A percentile compares a stretch with the other conserved stretches of the same genome.
These are phyloP conservation scores for Montipora efflorescens DNA, from an alignment of 64 coral and sea anemone species.

Conservation along the genomic window DNA sequence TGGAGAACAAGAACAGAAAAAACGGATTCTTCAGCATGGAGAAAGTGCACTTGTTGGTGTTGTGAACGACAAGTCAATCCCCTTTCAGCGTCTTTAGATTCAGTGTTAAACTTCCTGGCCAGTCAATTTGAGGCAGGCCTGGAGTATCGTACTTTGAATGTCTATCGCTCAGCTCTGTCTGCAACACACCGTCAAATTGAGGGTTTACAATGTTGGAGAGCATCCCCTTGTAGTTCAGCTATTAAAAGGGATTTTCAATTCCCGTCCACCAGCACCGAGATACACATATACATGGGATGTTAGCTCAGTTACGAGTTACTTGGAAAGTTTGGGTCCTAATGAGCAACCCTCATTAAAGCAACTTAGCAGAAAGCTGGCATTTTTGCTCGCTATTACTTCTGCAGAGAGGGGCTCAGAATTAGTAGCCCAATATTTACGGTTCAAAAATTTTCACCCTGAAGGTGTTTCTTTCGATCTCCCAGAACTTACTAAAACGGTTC, in stretches of 20 bases:
- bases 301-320: neutral
- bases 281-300: conserved; percentile 48
- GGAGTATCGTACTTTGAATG: neutral
- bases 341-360: conserved; percentile 9
- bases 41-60: conserved; percentile 2
- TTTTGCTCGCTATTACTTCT: conserved; percentile 61
- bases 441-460: conserved; percentile 42
- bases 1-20: conserved; percentile 43
- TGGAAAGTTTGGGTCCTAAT: conserved; percentile 41
- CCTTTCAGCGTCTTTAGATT: conserved; percentile 24
- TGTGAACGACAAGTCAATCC: conserved; percentile 41
- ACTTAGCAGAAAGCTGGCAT: conserved; percentile 18
- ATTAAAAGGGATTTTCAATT: conserved; percentile 14
- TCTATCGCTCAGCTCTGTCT: conserved; percentile 39
- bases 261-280: conserved; percentile 19
- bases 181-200: conserved; percentile 26
- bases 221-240: conserved; percentile 54
- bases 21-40: neutral
- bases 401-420: conserved; percentile 50
- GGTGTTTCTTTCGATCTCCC: conserved; percentile 52
- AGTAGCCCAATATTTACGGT: conserved; percentile 46
- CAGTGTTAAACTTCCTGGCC: conserved; percentile 25
- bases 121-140: neutral
- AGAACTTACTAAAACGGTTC: conserved; percentile 39
- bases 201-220: conserved; percentile 14